Conservation (phyloP, 2,888 invertebrate species). For the Tachina fera region DNA sequence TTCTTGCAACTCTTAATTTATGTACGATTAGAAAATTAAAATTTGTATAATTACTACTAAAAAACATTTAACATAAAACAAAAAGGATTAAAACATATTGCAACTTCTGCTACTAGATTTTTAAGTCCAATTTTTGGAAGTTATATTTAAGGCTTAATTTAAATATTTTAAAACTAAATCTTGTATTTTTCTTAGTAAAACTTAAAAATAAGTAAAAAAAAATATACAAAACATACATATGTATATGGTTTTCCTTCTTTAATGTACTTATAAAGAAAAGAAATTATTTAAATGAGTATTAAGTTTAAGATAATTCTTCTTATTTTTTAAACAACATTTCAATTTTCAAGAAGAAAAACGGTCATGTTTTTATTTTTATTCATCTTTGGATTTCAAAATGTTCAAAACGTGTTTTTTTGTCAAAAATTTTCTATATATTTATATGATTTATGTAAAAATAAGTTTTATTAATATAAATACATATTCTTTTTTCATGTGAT, state of each 20-base stretch:
- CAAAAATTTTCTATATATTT: conserved; percentile 33
- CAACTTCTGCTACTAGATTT: background rate
- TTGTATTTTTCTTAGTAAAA: conserved; percentile 16
- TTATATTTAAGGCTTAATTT: conserved; percentile 29
- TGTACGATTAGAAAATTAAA: background rate
- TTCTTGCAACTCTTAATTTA: background rate
- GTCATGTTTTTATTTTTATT: conserved; percentile 22
- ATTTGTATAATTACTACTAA: background rate
- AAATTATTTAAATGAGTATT: conserved; percentile 54
- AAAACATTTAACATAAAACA: conserved; percentile 20
- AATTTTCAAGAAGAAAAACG: conserved; percentile 16
- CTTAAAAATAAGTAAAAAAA: conserved; percentile 37
- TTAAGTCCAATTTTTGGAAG: background rate
- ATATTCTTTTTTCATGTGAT: conserved; percentile 40
- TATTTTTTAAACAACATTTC: conserved; percentile 9
- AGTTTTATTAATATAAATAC: conserved; percentile 32
- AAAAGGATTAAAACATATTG: conserved; percentile 27
- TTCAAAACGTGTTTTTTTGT: conserved; percentile 16
- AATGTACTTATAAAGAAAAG: background rate
- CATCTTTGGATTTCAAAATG: conserved; percentile 53
- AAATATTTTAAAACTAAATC: conserved; percentile 6
- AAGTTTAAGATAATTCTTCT: background rate
- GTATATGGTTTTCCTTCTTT: background rate
- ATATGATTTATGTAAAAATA: conserved; percentile 21
- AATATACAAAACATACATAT: conserved; percentile 31